phyloP scores from a whole-genome alignment of 35 echinoderm and acorn worm species.

The Anneissia japonica region DNA sequence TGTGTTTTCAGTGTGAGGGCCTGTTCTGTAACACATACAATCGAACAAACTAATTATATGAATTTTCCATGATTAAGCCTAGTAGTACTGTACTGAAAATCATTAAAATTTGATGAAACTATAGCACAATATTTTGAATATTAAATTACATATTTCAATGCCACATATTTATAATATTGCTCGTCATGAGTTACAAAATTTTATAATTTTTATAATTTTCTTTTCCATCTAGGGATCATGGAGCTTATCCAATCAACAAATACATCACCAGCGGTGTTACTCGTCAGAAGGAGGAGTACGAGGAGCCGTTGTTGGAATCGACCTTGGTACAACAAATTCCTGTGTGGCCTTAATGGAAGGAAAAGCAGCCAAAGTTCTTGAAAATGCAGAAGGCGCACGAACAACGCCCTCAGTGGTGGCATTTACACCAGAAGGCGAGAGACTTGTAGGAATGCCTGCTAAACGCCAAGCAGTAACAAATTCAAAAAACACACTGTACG shows the following conservation, averaged over 20 bases:
- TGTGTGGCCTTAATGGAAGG: conserved; percentile 98
- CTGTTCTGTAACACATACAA: too few species aligned
- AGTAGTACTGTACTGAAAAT: too few species aligned
- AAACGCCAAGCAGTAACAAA: conserved; percentile 98
- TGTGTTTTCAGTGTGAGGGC: too few species aligned
- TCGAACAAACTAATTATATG: too few species aligned
- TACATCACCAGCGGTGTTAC: conserved; percentile 26
- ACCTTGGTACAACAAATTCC: conserved; percentile 99
- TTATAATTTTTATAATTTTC: background rate
- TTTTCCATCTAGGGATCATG: conserved; percentile 53
- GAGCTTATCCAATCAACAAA: conserved; percentile 40
- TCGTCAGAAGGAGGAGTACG: conserved; percentile 58
- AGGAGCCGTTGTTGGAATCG: conserved; percentile 79
- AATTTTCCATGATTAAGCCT: too few species aligned
- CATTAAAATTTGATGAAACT: too few species aligned
- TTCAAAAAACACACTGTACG: conserved; percentile 81
- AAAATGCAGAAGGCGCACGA: conserved; percentile 93
- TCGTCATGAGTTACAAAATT: background rate
- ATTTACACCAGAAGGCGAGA: conserved; percentile 78
- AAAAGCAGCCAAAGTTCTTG: conserved; percentile 74
- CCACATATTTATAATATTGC: background rate
- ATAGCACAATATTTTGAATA: too few species aligned
- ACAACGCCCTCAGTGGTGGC: conserved; percentile 96
- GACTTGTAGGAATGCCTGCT: conserved; percentile 82
- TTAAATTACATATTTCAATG: background rate